Evolutionary conservation across 2,797 vertebrate genomes (phyloP).

Genomic region (Nothura maculosa): DNA sequence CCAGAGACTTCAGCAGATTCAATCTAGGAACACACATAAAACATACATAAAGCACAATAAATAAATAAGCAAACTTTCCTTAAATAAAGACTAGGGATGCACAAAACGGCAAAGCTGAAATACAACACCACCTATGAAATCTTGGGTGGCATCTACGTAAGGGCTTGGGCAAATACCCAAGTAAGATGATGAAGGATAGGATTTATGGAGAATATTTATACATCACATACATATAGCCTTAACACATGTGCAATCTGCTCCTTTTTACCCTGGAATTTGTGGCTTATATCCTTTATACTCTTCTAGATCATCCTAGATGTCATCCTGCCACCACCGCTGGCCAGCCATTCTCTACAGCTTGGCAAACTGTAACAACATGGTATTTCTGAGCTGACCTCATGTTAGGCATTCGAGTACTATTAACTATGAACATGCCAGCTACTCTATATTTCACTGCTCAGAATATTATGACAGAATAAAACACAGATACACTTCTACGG

Average conservation of each 20-base stretch:
- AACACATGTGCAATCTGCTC: neutral
- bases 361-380: neutral
- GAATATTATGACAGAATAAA: neutral
- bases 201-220: neutral
- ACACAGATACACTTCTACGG: neutral
- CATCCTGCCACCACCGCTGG: neutral
- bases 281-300: neutral
- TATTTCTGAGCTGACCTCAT: neutral
- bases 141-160: neutral
- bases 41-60: neutral
- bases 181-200: neutral
- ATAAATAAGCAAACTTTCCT: neutral
- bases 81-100: neutral
- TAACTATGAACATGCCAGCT: neutral
- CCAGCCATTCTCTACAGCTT: neutral
- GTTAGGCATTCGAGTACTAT: neutral
- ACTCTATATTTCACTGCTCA: neutral
- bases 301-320: neutral
- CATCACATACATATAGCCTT: neutral
- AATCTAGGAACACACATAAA: constrained; percentile 81
- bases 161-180: neutral
- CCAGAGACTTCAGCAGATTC: constrained; percentile 95
- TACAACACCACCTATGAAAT: neutral
- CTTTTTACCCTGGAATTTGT: neutral
- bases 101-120: neutral